Evolutionary conservation across 2,113 vertebrate genomes (phyloP).

Genomic region (Opisthocomus hoazin): DNA sequence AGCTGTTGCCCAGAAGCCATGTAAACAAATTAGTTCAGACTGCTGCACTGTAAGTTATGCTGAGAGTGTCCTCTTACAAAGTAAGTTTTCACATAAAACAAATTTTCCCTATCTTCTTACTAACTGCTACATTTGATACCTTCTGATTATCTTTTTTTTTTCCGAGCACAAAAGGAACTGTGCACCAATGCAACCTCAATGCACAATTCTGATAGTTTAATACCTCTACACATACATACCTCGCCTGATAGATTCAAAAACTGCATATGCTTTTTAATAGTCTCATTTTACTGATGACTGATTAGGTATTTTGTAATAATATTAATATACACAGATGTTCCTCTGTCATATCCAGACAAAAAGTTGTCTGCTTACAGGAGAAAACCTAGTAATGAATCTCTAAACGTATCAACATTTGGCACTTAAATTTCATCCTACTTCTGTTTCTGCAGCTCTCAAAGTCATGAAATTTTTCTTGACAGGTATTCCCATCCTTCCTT

Average conservation of each 20-base stretch:
- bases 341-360: background rate
- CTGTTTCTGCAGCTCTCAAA: background rate
- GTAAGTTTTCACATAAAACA: background rate
- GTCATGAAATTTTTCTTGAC: background rate
- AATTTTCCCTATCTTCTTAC: background rate
- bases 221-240: background rate
- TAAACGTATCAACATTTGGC: background rate
- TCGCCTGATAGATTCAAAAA: background rate
- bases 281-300: background rate
- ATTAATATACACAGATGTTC: background rate
- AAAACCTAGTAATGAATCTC: background rate
- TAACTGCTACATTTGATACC: background rate
- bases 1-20: background rate
- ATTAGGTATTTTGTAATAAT: background rate
- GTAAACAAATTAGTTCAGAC: background rate
- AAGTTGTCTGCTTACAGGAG: background rate
- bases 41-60: background rate
- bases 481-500: background rate
- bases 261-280: background rate
- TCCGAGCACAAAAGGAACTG: background rate
- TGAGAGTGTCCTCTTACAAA: background rate
- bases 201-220: background rate
- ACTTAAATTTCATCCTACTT: background rate
- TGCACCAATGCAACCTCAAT: background rate
- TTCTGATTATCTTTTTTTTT: background rate